Percentiles rank a stretch among this genome's conserved stretches.
phyloP scores from a whole-genome alignment of 2,797 vertebrate genomes.

The Chiroxiphia lanceolata region DNA sequence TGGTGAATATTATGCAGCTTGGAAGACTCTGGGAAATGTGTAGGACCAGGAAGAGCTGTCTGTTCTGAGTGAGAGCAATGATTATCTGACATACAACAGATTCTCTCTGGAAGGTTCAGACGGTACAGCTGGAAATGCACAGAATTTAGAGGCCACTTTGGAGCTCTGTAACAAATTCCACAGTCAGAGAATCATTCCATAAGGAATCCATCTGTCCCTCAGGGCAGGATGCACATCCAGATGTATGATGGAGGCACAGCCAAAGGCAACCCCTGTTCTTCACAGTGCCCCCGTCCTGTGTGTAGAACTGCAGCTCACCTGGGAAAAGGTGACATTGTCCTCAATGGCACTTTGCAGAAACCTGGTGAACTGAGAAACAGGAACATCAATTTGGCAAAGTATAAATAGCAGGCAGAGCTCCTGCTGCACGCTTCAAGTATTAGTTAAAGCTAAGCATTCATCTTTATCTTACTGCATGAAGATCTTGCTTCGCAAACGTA shows the following conservation, averaged over 20 bases:
- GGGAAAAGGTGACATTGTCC: neutral
- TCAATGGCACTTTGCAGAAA: neutral
- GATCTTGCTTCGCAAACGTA: neutral
- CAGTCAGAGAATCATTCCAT: neutral
- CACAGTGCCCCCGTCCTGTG: accelerated
- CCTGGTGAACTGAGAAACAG: neutral
- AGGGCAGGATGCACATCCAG: neutral
- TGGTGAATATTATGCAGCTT: neutral
- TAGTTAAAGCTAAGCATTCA: neutral
- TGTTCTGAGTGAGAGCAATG: neutral
- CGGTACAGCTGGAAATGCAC: neutral
- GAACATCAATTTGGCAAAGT: neutral
- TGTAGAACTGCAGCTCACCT: neutral
- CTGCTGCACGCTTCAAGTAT: neutral
- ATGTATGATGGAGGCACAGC: neutral
- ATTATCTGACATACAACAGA: neutral
- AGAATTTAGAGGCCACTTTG: neutral
- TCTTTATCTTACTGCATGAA: neutral
- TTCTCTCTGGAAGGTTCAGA: neutral
- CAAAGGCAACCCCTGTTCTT: neutral
- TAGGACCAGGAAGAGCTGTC: neutral
- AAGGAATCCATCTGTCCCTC: neutral
- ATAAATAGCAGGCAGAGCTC: neutral
- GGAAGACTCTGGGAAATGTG: neutral
- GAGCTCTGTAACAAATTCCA: neutral